Evolutionary conservation across 2,797 vertebrate genomes (phyloP).

Genomic region (Melopsittacus undulatus): DNA sequence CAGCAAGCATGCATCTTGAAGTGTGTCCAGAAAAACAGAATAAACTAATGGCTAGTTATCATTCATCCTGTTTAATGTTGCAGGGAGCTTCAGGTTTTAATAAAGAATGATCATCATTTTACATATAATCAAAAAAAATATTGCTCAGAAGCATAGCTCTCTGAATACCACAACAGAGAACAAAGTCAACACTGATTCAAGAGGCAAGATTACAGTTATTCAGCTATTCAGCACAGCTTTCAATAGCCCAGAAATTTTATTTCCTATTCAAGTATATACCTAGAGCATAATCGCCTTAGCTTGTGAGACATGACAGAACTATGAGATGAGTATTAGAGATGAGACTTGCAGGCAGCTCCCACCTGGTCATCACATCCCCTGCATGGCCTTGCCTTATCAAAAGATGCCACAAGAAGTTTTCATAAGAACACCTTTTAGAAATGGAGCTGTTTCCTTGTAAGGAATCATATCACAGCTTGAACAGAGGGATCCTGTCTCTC

Average conservation of each 20-base stretch:
- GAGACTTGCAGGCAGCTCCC: background rate
- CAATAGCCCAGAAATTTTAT: background rate
- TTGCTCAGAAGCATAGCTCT: background rate
- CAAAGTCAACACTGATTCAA: background rate
- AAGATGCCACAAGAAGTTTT: background rate
- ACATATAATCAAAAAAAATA: background rate
- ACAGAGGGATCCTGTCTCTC: background rate
- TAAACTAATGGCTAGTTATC: background rate
- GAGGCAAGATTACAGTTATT: background rate
- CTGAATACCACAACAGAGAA: background rate
- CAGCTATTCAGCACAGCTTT: background rate
- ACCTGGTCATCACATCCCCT: background rate
- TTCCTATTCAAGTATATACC: background rate
- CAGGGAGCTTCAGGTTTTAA: background rate
- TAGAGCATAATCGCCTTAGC: background rate
- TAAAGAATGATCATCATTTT: background rate
- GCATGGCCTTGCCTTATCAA: background rate
- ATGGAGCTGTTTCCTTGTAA: background rate
- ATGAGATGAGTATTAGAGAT: background rate
- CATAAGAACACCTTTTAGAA: background rate
- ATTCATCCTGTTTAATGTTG: background rate
- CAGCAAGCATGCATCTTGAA: background rate
- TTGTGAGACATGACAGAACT: background rate
- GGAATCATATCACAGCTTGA: background rate
- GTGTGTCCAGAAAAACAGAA: background rate